Evolutionary conservation across 2,888 invertebrate genomes (phyloP), one percentile per base, ranked within the genome.

Genomic region (Notodonta dromedarius): DNA sequence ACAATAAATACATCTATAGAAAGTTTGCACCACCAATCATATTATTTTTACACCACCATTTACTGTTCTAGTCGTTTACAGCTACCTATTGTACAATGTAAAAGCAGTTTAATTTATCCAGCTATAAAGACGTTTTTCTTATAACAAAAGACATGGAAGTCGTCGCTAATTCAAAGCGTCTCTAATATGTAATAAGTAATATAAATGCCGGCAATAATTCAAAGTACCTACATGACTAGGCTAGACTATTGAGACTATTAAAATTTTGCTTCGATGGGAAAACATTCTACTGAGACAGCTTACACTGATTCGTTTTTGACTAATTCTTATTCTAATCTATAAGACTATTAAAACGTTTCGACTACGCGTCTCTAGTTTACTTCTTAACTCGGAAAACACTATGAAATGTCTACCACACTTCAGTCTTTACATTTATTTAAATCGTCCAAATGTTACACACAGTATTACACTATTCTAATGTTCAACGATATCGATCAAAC

Each of bases 21-120:
- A 91, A 93, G 91, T 90, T 93, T 93, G 93, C 93, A 93, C 93
- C 93, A 93, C 93, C 93, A 91, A 88, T 90, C 77, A 88, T 83
- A 86, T 76, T 74, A 78, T 84, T 76, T 71, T 78, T 79, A 77
- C 82, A 85, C 86, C 87, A 87, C 85, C 86, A 86, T 81, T 78
- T 78, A 76, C 84, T 87, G 84, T 72, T 80, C 83, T 86, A 86
- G 73, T 76, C 67, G 79, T 78, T 88, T 81, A 84, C 77, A 65
- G 70, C 86, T 88, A 86, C 84, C 72, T 84, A 79, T 79, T 72
- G 70, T 79, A 73, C 66, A 74, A 78, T 76, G 71, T 70, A 76
- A 72, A 77, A 81, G 76, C 77, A 72, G 70, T 76, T 70, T 74
- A 64, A 65, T 69, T 35, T 67, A 61, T 71, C 59, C 68, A 70